A percentile compares a stretch with the other conserved stretches of the same genome.
Evolutionary conservation across 2,113 vertebrate species (phyloP).

Genomic region (Psittacara wagleri): DNA sequence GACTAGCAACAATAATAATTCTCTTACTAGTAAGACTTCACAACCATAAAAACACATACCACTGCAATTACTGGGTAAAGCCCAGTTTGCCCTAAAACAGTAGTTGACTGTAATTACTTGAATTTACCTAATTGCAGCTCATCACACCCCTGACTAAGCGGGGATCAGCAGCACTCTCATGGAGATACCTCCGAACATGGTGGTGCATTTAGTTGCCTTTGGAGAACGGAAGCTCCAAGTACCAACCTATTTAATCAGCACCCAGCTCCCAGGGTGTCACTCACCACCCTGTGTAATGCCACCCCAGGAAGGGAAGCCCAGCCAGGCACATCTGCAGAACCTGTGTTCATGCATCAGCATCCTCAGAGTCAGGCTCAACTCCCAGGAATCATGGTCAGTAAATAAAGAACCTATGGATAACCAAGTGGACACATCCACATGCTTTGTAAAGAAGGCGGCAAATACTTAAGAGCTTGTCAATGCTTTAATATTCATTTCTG

Average conservation of each 20-base stretch:
- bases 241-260: background rate
- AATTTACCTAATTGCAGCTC: constrained; percentile 15
- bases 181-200: background rate
- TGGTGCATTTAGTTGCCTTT: background rate
- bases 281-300: background rate
- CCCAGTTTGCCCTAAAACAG: background rate
- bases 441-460: background rate
- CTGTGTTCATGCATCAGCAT: accelerated
- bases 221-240: background rate
- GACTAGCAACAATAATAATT: background rate
- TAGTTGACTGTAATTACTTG: background rate
- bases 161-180: background rate
- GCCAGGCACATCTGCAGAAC: background rate
- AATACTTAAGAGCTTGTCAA: background rate
- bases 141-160: background rate
- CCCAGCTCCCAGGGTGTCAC: background rate
- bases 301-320: background rate
- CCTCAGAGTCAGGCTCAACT: background rate
- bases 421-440: accelerated
- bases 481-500: background rate
- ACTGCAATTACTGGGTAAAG: background rate
- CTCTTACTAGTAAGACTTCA: background rate
- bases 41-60: background rate
- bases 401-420: background rate
- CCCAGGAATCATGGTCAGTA: accelerated